Base-by-base conservation (phyloP, 2,113 vertebrate genomes). In the Lepisosteus osseus region DNA sequence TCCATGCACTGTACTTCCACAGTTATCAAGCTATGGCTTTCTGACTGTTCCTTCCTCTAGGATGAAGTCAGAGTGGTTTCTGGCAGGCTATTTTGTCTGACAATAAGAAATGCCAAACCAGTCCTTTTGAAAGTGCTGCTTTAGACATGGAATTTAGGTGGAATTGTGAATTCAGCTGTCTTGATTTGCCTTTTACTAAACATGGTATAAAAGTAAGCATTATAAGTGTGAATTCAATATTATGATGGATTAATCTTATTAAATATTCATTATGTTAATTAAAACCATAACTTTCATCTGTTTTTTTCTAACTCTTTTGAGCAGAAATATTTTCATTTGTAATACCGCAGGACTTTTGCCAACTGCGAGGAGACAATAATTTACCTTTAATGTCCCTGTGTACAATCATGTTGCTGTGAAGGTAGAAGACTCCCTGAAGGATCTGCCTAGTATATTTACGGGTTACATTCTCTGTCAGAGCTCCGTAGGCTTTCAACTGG, bases 351-450 rank as follows among this genome's bases (percentile, higher is more conserved):
- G 29, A 29, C 29, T 29, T 29, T 29, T 29, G 29, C 29, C 29
- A 29, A 29, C 29, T 29, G 29, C 29, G 1, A 29, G 29, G 29
- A 29, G 29, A 29, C 29, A 51, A 51, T 72, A 74, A 51, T 79
- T 86, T 88, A 95, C 95, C 95, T 93, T 97, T 97, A 79, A 97
- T 95, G 85, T 97, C 95, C 75, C 95, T 79, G 88, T 97, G 95
- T 77, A 96, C 95, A 83, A 97, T 97, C 95, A 96, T 96, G 86
- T 96, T 97, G 91, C 94, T 94, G 86, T 97, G 95, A 56, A 97
- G 87, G 86, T 97, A 97, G 82, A 92, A 93, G 43, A 97, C 95
- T 44, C 95, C 95, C 82, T 96, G 94, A 75, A 97, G 92, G 81
- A 97, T 97, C 84, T 96, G 95, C 71, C 93, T 82, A 74, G 92